Base-by-base conservation (phyloP, 2,113 vertebrate genomes). In the Casuarius casuarius region DNA sequence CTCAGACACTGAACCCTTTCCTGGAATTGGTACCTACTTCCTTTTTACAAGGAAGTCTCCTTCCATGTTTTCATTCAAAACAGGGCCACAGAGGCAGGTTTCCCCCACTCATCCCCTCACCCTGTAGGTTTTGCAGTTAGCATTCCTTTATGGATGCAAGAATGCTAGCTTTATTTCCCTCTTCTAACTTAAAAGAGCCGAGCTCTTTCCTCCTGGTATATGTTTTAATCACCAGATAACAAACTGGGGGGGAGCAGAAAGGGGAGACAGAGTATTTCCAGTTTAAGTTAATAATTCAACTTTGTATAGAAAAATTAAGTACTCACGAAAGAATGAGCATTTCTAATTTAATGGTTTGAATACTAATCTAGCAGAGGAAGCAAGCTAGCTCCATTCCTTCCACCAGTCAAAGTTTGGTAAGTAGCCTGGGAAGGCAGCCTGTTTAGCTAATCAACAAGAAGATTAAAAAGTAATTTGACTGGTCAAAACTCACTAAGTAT, bases 31-130 rank as follows among this genome's bases (percentile, higher is more conserved):
- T 89, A 51, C 28, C 13, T 12, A 51, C 31, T 67, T 62, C 61
- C 33, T 77, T 70, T 75, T 77, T 74, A n/a, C 22, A 51, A 87
- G 40, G 19, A 70, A 63, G 15, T 78, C 12, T 74, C 31, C 15
- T 87, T 92, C 51, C 42, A 71, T 74, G 61, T 87, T 94, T 91
- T 74, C 26, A 21, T 87, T 81, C 62, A 85, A 63, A 87, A 84
- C 6, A 15, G 20, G 52, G 16, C 66, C 58, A 48, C 48, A 67
- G 56, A 74, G 84, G 56, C 46, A 79, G 10, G 10, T 95, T 93
- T 85, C 14, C 38, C 38, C 51, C 84, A 28, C 56, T 70, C 86
- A 0, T 85, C 42, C 52, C 10, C 38, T 94, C 87, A 87, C 23
- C 17, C 28, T 91, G n/a, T 82, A 68, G 52, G 65, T 85, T 91